Base-by-base conservation (phyloP, 2,888 invertebrate species). In the Spodoptera exigua region DNA sequence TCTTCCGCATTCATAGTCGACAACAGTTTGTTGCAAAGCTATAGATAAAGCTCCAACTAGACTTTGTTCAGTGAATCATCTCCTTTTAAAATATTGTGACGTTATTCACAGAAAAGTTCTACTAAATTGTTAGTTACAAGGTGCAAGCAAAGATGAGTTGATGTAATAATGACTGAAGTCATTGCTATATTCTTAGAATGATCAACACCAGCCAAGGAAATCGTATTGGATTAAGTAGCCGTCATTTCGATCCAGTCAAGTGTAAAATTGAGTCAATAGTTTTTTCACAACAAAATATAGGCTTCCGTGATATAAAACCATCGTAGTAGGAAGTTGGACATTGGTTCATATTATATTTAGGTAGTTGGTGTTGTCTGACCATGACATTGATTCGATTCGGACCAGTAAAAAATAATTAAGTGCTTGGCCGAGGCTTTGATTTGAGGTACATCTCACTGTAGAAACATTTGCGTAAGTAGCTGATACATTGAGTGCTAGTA, bases 201-300 rank as follows among this genome's bases (percentile, higher is more conserved):
- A 27, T 27, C 27, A 4, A 45, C 16, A 18, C 18, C 44, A 9
- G 44, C 53, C 47, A 55, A 74, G 77, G 78, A 80, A 80, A 68
- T 68, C 27, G 18, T 59, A 61, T 58, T 37, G 37, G 59, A 55
- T 63, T 60, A 64, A 62, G 57, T 60, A 27, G 44, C 47, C 55
- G 59, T 67, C 74, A 72, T 78, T 80, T 68, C 65, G 56, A 65
- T 60, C 61, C 82, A 76, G 39, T 57, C 76, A 77, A 77, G 78
- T 82, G 78, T 81, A 78, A 85, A 86, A 87, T 86, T 78, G 78
- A 74, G 67, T 80, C 56, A 71, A 70, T 70, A 53, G 64, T 80
- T 81, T 82, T 81, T 80, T 59, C 48, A 67, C 36, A 54, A 60
- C 64, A 40, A 52, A 54, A 59, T 49, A 34, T 58, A 63, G 52